A percentile compares a stretch with the other conserved stretches of the same genome.
These are phyloP conservation scores for Tricholauxania praeusta DNA, from an alignment of 2,888 invertebrate species.

Conservation along the genomic window DNA sequence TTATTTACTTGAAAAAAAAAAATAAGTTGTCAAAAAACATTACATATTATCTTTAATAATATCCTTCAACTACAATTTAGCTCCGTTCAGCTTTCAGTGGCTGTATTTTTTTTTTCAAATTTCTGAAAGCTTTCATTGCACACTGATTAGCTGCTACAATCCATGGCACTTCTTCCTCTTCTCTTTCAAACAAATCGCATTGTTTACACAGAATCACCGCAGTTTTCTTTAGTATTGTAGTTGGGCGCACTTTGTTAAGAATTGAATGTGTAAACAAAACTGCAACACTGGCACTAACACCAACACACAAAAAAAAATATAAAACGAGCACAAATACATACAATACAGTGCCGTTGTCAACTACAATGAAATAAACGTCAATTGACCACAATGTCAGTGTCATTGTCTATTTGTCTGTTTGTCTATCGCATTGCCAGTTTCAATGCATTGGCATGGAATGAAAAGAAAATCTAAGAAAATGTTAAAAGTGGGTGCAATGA, in stretches of 20 bases:
- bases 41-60: too few species aligned
- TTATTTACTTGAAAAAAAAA: too few species aligned
- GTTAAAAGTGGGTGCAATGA: too few species aligned
- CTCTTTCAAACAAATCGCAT: not conserved
- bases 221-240: slow-evolving; percentile 9
- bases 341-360: slow-evolving; percentile 45
- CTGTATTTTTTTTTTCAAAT: too few species aligned
- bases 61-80: too few species aligned
- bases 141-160: too few species aligned
- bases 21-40: too few species aligned
- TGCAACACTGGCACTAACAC: slow-evolving; percentile 23
- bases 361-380: slow-evolving; percentile 54
- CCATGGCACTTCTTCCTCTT: too few species aligned
- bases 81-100: too few species aligned
- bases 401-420: slow-evolving; percentile 42
- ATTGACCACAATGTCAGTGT: slow-evolving; percentile 55
- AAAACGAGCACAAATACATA: not conserved
- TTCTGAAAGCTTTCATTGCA: too few species aligned
- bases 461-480: too few species aligned
- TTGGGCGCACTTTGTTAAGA: slow-evolving; percentile 17
- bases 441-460: too few species aligned
- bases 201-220: slow-evolving; percentile 30
- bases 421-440: not conserved
- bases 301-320: slow-evolving; percentile 2
- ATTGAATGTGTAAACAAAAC: slow-evolving; percentile 24